Percentiles rank a stretch among this genome's conserved stretches.
Conservation (phyloP, 2,113 vertebrate genomes). For the Dolichallabes microphthalmus region DNA sequence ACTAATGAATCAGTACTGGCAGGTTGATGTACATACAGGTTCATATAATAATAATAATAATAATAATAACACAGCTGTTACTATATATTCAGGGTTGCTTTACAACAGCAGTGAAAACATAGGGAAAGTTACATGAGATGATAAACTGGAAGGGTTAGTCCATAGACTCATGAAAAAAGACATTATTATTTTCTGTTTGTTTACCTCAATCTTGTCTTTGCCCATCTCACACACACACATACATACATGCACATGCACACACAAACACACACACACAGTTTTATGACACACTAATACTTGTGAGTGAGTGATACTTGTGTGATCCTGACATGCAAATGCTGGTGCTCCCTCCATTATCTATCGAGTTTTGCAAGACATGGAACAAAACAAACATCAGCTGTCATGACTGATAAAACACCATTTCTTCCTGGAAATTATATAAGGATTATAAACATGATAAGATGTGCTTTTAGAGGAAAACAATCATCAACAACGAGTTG, state of each 20-base stretch:
- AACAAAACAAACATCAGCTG: slow-evolving; percentile 10
- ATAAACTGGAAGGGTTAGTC: neutral
- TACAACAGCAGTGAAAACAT: neutral
- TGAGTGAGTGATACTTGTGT: neutral
- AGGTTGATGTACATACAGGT: neutral
- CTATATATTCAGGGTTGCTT: neutral
- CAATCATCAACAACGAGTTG: neutral
- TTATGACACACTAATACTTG: slow-evolving; percentile 20
- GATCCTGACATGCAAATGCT: slow-evolving; percentile 9
- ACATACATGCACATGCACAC: neutral
- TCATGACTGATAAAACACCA: neutral
- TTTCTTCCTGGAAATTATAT: slow-evolving; percentile 2
- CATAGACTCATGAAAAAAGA: neutral
- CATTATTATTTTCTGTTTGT: neutral
- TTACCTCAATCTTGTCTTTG: neutral
- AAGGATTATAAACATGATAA: neutral
- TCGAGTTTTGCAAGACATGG: slow-evolving; percentile 5
- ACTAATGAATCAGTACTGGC: neutral
- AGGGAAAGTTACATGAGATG: neutral
- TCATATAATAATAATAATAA: neutral
- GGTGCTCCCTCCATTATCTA: slow-evolving; percentile 22
- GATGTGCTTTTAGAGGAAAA: neutral
- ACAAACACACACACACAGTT: neutral
- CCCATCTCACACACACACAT: neutral
- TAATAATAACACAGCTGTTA: neutral